Evolutionary conservation across 2,888 invertebrate species (phyloP), one percentile per base, ranked within the genome.

Genomic region (Pristionchus mayeri): DNA sequence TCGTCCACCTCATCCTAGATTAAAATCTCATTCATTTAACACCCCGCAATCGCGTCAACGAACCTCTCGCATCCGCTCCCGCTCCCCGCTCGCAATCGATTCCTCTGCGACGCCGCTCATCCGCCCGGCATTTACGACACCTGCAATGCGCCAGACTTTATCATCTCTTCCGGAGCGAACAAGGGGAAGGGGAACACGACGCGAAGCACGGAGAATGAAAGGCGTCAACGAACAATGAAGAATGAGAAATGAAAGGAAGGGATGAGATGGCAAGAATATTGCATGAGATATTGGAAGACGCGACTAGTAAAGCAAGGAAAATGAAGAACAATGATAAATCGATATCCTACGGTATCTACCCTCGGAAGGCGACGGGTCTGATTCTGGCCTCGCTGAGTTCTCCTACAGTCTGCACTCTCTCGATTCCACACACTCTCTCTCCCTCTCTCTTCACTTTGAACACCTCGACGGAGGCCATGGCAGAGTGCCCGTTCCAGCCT

Each of bases 401-500:
- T 71, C 37, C 84, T 84, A 9, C 76, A 71, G 27, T 40, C 52
- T 34, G 3, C n/a, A 84, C 54, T 84, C 79, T 71, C 79, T 67
- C 60, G 7, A 75, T 18, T 40, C 84, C 82, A 18, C 63, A 67
- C 40, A 76, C 78, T 60, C 40, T 81, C 80, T 40, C 40, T 24
- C 71, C 30, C 50, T 57, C 44, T 78, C 40, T 52, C 27, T 50
- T 34, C 18, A 85, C 83, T 24, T 18, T 21, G n/a, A 50, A 54
- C 63, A 88, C 84, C 67, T 91, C 91, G 27, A 91, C 85, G 50
- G 71, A 57, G 24, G 84, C 67, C 9, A 90, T 52, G 1, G 91
- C 86, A n/a, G 75, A 34, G n/a, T 63, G 67, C 7, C 88, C 88
- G 60, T 91, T 85, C 91, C 91, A 91, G 3, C 91, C 91, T 27